Evolutionary conservation across 2,888 invertebrate species (phyloP).

Genomic region (Ennomos quercinarius): DNA sequence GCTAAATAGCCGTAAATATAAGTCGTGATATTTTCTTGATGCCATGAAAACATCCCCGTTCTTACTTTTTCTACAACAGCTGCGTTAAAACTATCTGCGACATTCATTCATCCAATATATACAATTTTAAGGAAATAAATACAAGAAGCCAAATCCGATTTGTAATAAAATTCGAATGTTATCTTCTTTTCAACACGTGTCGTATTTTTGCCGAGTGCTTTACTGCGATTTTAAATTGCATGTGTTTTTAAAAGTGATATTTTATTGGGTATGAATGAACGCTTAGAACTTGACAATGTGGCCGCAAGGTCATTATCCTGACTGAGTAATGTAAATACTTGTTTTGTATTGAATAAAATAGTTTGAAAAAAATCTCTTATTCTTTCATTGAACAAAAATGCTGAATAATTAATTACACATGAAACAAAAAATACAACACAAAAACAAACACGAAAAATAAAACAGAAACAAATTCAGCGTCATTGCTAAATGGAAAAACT

Average conservation of each 20-base stretch:
- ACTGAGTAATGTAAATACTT: conserved; percentile 83
- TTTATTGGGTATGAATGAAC: conserved; percentile 20
- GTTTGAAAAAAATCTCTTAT: conserved; percentile 57
- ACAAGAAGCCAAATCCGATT: conserved; percentile 4
- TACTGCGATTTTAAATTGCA: conserved; percentile 5
- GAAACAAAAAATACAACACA: no score
- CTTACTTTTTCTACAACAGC: conserved; percentile 29
- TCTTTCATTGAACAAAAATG: not conserved
- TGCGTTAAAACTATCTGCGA: conserved; percentile 12
- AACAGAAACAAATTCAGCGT: conserved; percentile 1
- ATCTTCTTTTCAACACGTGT: not conserved
- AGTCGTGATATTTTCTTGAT: conserved; percentile 71
- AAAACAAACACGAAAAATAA: not conserved
- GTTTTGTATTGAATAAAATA: conserved; percentile 77
- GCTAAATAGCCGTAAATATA: conserved; percentile 69
- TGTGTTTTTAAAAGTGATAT: conserved; percentile 43
- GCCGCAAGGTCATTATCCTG: conserved; percentile 60
- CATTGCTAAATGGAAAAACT: not conserved
- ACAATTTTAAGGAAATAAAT: conserved; percentile 1
- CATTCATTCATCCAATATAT: conserved; percentile 19
- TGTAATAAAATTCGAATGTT: conserved; percentile 19
- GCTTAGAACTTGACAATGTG: conserved; percentile 50
- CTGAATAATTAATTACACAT: no score
- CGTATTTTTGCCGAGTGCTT: not conserved
- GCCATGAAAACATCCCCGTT: conserved; percentile 64